phyloP scores from a whole-genome alignment of 1,140 invertebrate genomes.

The Drosophila punjabiensis region DNA sequence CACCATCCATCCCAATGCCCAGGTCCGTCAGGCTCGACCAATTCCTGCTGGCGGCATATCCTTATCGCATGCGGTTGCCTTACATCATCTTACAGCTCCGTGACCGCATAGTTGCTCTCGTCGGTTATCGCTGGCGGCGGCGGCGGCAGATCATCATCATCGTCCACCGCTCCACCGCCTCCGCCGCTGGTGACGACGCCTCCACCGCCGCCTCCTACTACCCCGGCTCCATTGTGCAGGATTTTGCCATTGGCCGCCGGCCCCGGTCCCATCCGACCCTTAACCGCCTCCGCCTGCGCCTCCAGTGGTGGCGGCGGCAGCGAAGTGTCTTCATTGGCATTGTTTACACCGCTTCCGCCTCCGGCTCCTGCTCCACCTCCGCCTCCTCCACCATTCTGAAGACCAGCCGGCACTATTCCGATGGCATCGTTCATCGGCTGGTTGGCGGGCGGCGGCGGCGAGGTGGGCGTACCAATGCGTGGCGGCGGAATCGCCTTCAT shows the following conservation, averaged over 20 bases:
- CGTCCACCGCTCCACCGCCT: conserved; percentile 48
- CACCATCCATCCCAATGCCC: conserved; percentile 5
- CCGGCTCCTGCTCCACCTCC: conserved; percentile 20
- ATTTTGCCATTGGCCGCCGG: conserved; percentile 58
- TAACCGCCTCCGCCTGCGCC: conserved; percentile 53
- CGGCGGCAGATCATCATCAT: conserved; percentile 79
- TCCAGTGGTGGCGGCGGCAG: conserved; percentile 75
- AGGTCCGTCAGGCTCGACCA: conserved; percentile 18
- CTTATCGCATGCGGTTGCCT: neutral
- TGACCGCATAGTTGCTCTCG: conserved; percentile 84
- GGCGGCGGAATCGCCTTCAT: conserved; percentile 85
- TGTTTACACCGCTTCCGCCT: conserved; percentile 4
- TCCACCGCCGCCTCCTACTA: neutral
- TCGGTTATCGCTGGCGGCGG: conserved; percentile 83
- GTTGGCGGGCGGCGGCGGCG: conserved; percentile 65
- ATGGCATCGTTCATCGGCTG: conserved; percentile 45
- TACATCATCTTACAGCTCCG: conserved; percentile 82
- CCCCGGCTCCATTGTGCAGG: conserved; percentile 63
- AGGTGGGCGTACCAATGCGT: conserved; percentile 82
- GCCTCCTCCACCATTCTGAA: conserved; percentile 53
- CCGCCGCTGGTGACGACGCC: neutral
- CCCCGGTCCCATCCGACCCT: conserved; percentile 38
- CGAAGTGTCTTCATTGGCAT: conserved; percentile 63
- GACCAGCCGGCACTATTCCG: conserved; percentile 23
- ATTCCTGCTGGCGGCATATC: conserved; percentile 13